Percentiles rank a stretch among this genome's conserved stretches.
Conservation (phyloP, 2,797 vertebrate species). For the Molossus alvarezi region DNA sequence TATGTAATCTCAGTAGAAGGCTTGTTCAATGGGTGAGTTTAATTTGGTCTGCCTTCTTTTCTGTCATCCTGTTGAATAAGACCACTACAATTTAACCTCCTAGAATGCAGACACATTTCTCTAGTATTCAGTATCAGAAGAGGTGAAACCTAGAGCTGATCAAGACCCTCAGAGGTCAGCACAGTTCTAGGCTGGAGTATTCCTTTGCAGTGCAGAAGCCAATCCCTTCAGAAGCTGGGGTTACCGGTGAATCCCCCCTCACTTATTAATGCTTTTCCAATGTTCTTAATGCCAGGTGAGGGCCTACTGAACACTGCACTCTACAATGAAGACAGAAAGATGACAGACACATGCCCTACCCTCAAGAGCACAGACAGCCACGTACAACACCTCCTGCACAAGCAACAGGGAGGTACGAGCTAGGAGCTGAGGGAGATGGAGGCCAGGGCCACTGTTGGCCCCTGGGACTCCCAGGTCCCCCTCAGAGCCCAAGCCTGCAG, state of each 20-base stretch:
- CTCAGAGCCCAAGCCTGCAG: neutral
- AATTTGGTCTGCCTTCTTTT: neutral
- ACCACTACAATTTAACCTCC: neutral
- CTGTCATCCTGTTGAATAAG: neutral
- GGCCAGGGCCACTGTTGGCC: too few relatives aligned
- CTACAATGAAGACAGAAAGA: neutral
- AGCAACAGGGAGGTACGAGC: neutral
- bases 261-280: neutral
- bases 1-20: neutral
- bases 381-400: fast-evolving
- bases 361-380: neutral
- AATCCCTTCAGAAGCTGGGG: neutral
- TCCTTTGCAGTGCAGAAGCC: neutral
- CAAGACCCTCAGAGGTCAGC: neutral
- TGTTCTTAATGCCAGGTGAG: neutral
- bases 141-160: neutral
- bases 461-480: neutral
- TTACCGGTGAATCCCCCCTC: neutral
- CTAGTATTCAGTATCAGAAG: neutral
- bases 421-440: neutral
- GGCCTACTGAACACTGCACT: neutral
- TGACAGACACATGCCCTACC: neutral
- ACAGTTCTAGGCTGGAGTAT: neutral
- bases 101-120: neutral
- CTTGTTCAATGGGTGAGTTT: neutral